Base-by-base conservation (phyloP, 2,888 invertebrate species). In the Athetis lepigone region DNA sequence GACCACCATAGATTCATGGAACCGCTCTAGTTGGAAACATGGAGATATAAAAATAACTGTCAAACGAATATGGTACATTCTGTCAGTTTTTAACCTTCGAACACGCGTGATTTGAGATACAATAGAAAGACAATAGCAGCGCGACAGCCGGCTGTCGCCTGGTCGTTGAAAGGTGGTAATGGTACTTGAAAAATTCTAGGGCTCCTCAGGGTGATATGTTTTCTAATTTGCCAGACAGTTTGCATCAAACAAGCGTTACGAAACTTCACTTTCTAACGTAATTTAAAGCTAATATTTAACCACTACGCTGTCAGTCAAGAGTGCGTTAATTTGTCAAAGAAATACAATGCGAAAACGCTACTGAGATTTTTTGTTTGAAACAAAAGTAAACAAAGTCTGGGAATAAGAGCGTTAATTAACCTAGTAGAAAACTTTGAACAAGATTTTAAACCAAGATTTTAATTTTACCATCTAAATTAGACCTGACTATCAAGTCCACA, bases 1-100 rank as follows among this genome's bases (percentile, higher is more conserved):
- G 40, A 61, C 62, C 66, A 72, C 77, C 71, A 70, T 70, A 23
- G 40, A 23, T 79, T 61, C 65, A 73, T 62, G 59, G 79, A 75
- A 76, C 43, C 43, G 56, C 16, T 54, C 16, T 61, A 60, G 45
- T 29, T 7, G 4, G 58, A 54, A 57, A 42, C 59, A 62, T 50
- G 45, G 36, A 61, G 45, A 16, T 49, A 43, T 19, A 49, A 71
- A 57, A 58, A 21, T 46, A 52, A 56, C 42, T 61, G 52, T 66
- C 43, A 39, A 42, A 40, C 29, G 37, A 37, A 56, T 21, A 51
- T 19, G 52, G 40, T n/a, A 36, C 40, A 42, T 23, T 23, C 1
- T 42, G 43, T 33, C 19, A 19, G 49, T 27, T 37, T 8, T 21
- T 29, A 43, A 43, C 43, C 27, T 21, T 33, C 39, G n/a, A n/a